Base-by-base conservation (phyloP, 1,140 invertebrate species). In the Drosophila simulans region DNA sequence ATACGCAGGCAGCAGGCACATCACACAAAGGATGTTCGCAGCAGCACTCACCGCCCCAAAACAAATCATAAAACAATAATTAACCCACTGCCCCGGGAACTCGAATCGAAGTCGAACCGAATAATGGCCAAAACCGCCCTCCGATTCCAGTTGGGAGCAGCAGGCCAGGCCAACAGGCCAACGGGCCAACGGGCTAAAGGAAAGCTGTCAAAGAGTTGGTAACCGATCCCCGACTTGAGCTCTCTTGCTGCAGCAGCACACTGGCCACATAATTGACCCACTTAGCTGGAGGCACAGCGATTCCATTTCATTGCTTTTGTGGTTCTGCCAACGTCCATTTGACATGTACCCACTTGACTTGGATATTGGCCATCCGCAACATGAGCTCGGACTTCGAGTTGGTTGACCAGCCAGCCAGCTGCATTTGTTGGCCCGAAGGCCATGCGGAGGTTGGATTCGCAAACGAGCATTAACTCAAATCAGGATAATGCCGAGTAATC, bases 1-100 rank as follows among this genome's bases (percentile, higher is more conserved):
- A 74, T 55, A 55, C 27, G 12, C 11, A 20, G 48, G 45, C 17
- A 22, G 12, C 11, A 20, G 48, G 45, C 17, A 22, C n/a, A 52
- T 0, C 48, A 27, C 48, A 69, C 49, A 55, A 69, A 69, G 34
- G 17, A 48, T 43, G 35, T 35, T 68, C 49, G n/a, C 62, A 53
- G 17, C 27, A 51, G n/a, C 60, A 43, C 48, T 13, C 25, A 37
- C 20, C 15, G 4, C 40, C 31, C 62, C 3, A 22, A 65, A 68
- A 52, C 46, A 65, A 68, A 68, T 68, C 60, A 68, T 68, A 68
- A 68, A 68, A 68, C 64, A 65, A 68, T 68, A 65, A 68, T 65
- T 65, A 65, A 65, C 64, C 64, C 64, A 37, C 35, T 12, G 39
- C 31, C 43, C 60, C 43, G 46, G 60, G 27, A 34, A 51, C n/a